Evolutionary conservation across 1,140 invertebrate genomes (phyloP).

Genomic region (Nomia melanderi): DNA sequence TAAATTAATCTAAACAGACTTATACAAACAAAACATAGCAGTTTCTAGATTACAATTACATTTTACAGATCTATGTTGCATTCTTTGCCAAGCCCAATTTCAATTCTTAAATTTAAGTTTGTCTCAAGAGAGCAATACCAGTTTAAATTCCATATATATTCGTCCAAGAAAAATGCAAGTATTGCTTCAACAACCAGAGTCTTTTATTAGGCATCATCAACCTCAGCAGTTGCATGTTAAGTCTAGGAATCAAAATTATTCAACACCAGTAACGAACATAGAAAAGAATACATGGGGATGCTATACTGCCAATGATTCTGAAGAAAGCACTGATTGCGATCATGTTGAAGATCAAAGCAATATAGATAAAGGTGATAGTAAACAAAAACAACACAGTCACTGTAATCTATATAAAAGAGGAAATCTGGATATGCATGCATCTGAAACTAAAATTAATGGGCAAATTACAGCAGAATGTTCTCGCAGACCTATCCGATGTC

Average conservation of each 20-base stretch:
- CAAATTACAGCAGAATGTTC: constrained; percentile 71
- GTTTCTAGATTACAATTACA: constrained; percentile 10
- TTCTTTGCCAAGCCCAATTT: constrained; percentile 59
- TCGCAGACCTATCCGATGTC: constrained; percentile 75
- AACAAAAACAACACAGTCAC: constrained; percentile 54
- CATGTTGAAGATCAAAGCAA: constrained; percentile 11
- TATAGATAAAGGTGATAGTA: neutral
- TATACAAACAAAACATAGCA: neutral
- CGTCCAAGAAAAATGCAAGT: constrained; percentile 12
- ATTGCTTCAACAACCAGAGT: constrained; percentile 17
- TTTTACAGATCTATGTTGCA: constrained; percentile 64
- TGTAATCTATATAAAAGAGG: constrained; percentile 52
- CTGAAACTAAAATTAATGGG: constrained; percentile 65
- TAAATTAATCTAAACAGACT: neutral
- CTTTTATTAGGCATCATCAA: constrained; percentile 45
- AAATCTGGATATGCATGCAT: constrained; percentile 35
- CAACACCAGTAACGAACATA: neutral
- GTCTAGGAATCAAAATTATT: constrained; percentile 22
- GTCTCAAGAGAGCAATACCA: constrained; percentile 16
- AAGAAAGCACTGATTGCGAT: neutral
- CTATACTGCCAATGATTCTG: constrained; percentile 9
- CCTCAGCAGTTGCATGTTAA: constrained; percentile 4
- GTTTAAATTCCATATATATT: constrained; percentile 28
- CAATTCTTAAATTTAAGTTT: constrained; percentile 53
- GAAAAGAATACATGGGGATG: neutral